These are phyloP conservation scores for Hypena proboscidalis DNA, from an alignment of 2,888 invertebrate species.

Conservation along the genomic window DNA sequence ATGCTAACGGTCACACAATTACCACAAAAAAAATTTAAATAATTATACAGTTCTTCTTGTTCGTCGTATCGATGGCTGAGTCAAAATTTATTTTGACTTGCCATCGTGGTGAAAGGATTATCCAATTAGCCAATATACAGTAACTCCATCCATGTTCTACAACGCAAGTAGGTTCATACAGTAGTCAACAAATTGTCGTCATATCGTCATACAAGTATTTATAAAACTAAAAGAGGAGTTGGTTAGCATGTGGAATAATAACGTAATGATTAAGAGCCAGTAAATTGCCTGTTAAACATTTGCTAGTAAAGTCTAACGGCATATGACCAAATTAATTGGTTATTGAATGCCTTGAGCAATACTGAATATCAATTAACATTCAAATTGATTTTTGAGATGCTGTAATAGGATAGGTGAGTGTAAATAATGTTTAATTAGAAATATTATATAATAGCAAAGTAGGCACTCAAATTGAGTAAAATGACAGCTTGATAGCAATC, in stretches of 20 bases:
- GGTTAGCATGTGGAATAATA: conserved; percentile 1
- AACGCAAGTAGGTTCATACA: not conserved
- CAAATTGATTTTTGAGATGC: not conserved
- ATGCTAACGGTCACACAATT: too few species aligned
- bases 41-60: too few species aligned
- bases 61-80: too few species aligned
- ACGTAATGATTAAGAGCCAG: not conserved
- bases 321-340: conserved; percentile 9
- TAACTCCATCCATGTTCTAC: not conserved
- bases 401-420: too few species aligned
- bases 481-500: too few species aligned
- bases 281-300: conserved; percentile 4
- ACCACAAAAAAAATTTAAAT: too few species aligned
- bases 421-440: too few species aligned
- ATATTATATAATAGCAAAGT: too few species aligned
- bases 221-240: not conserved
- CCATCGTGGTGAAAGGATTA: too few species aligned
- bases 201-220: not conserved
- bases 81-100: too few species aligned
- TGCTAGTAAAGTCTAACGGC: conserved; percentile 6
- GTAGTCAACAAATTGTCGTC: not conserved
- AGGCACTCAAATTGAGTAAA: too few species aligned
- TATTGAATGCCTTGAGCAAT: conserved; percentile 11
- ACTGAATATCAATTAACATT: not conserved
- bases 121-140: too few species aligned